Conservation (phyloP, 2,113 vertebrate species). For the Larimichthys crocea region DNA sequence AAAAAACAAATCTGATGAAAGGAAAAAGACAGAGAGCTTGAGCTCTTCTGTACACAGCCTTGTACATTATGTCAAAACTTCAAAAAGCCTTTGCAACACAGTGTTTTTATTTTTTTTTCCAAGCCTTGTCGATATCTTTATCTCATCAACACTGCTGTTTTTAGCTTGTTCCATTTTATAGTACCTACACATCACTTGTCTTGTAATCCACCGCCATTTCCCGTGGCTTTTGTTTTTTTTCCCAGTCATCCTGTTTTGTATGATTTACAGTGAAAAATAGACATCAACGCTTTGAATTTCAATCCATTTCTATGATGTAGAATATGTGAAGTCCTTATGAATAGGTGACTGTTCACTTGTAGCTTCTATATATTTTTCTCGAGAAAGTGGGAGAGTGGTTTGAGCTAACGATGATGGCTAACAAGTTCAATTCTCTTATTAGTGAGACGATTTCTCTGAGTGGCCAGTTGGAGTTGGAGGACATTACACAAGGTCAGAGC, state of each 20-base stretch:
- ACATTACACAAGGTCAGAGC: constrained; percentile 70
- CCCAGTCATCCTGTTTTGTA: background rate
- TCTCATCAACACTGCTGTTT: background rate
- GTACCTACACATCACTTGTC: background rate
- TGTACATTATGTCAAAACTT: background rate
- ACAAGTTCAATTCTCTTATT: constrained; percentile 67
- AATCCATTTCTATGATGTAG: background rate
- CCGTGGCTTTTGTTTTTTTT: background rate
- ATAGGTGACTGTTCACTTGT: background rate
- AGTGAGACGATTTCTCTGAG: constrained; percentile 62
- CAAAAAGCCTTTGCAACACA: background rate
- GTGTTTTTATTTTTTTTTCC: background rate
- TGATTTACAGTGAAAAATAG: constrained; percentile 1
- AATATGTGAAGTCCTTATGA: background rate
- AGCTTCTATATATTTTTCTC: no score
- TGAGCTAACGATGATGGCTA: constrained; percentile 59
- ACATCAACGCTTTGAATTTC: background rate
- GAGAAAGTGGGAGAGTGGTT: constrained; percentile 6
- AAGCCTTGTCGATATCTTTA: background rate
- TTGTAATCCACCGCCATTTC: background rate
- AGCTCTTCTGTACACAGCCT: background rate
- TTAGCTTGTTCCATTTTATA: background rate
- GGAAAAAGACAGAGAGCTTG: background rate
- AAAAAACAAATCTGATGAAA: constrained; percentile 15
- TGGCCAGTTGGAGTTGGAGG: constrained; percentile 62